These are phyloP conservation scores for Xylocampa areola DNA, from an alignment of 2,888 invertebrate genomes.

Conservation along the genomic window DNA sequence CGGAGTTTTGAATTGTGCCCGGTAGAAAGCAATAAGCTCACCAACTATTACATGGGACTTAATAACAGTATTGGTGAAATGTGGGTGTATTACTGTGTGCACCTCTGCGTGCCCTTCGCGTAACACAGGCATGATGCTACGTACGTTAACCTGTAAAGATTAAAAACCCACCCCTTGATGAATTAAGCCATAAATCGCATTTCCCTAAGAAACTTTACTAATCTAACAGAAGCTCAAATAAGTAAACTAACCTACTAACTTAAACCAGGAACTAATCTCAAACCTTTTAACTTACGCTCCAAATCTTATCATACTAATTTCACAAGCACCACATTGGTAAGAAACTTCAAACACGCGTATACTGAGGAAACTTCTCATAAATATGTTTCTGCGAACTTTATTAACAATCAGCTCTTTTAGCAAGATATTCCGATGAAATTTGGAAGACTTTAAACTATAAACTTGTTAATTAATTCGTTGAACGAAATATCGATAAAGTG, in stretches of 20 bases:
- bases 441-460: background rate
- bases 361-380: constrained; percentile 8
- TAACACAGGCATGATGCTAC: no score
- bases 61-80: no score
- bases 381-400: background rate
- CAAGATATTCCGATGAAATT: background rate
- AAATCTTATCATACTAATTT: background rate
- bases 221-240: no score
- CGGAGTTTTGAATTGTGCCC: no score
- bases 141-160: no score
- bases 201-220: no score
- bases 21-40: no score
- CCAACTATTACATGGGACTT: no score
- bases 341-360: background rate
- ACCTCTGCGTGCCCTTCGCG: no score
- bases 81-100: no score
- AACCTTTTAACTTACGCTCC: background rate
- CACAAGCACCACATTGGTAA: background rate
- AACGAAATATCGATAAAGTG: background rate
- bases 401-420: constrained; percentile 4
- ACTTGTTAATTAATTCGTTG: background rate
- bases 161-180: no score
- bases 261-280: background rate
- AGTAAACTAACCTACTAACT: background rate
- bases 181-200: no score